Evolutionary conservation across 2,797 vertebrate genomes (phyloP).

Genomic region (Phrynocephalus guinanensis): DNA sequence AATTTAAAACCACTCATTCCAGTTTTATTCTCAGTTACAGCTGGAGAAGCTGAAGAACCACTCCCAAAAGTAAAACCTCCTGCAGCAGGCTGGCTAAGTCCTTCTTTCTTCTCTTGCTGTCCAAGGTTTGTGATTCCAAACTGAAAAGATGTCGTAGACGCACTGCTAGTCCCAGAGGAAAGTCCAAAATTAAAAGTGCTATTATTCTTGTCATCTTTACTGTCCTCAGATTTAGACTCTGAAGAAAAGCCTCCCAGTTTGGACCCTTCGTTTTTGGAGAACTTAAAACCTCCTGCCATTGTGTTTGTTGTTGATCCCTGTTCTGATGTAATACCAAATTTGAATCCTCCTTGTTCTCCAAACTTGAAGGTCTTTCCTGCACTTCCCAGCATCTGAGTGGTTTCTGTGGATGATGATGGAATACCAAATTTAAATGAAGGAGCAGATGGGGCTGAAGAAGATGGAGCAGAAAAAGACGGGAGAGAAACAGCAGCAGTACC

Average conservation of each 20-base stretch:
- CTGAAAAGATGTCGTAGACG: conserved; percentile 72
- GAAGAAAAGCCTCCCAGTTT: conserved; percentile 83
- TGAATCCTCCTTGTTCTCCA: conserved; percentile 83
- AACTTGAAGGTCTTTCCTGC: conserved; percentile 85
- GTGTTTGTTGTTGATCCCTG: conserved; percentile 71
- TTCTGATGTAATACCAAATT: conserved; percentile 80
- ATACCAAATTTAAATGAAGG: conserved; percentile 81
- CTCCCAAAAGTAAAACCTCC: conserved; percentile 83
- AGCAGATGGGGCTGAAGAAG: conserved; percentile 64
- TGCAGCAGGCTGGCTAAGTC: conserved; percentile 68
- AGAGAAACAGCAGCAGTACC: conserved; percentile 65
- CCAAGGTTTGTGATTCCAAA: conserved; percentile 75
- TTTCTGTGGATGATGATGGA: conserved; percentile 74
- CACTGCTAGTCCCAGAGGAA: conserved; percentile 66
- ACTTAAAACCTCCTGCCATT: conserved; percentile 75
- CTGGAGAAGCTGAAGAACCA: conserved; percentile 61
- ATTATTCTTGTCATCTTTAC: conserved; percentile 78
- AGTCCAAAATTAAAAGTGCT: conserved; percentile 85
- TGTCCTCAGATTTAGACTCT: conserved; percentile 79
- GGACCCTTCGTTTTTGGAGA: conserved; percentile 83
- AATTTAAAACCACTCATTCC: conserved; percentile 73
- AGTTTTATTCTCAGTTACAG: conserved; percentile 79
- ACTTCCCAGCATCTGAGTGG: conserved; percentile 69
- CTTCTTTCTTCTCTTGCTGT: conserved; percentile 81
- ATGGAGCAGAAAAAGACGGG: not conserved